phyloP scores from a whole-genome alignment of 1,140 invertebrate species.

The Mesaphorura yosii region DNA sequence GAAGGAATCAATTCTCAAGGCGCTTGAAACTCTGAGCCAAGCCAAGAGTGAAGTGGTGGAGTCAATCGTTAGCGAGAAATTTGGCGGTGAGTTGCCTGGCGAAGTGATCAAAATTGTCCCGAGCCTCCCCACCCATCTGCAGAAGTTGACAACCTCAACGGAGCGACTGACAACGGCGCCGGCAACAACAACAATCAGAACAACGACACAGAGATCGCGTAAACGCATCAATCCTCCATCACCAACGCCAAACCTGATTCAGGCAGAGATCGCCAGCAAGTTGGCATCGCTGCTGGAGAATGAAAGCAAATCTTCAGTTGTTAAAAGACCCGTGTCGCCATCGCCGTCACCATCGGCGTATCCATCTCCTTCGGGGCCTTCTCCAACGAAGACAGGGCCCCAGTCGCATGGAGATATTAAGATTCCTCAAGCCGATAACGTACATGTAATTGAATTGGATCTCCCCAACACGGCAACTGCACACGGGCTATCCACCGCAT shows the following conservation, averaged over 20 bases:
- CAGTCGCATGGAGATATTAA: too few relatives aligned
- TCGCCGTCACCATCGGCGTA: too few relatives aligned
- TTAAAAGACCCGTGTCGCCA: too few relatives aligned
- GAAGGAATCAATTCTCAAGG: slow-evolving; percentile 22
- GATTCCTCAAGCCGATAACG: too few relatives aligned
- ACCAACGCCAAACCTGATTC: neutral
- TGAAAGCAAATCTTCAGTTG: too few relatives aligned
- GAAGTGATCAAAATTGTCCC: slow-evolving; percentile 6
- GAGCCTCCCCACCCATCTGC: neutral
- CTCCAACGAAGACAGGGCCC: too few relatives aligned
- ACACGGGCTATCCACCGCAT: too few relatives aligned
- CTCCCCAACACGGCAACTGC: too few relatives aligned
- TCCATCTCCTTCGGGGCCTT: too few relatives aligned
- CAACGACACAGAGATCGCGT: slow-evolving; percentile 1
- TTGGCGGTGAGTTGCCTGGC: slow-evolving; percentile 14
- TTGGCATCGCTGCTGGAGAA: too few relatives aligned
- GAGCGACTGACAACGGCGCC: slow-evolving; percentile 5
- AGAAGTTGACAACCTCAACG: neutral
- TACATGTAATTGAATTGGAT: too few relatives aligned
- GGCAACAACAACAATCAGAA: slow-evolving; percentile 24
- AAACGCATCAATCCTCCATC: too few relatives aligned
- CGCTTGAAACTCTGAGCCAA: slow-evolving; percentile 24
- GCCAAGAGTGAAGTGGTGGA: slow-evolving; percentile 24
- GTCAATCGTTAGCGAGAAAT: slow-evolving; percentile 22
- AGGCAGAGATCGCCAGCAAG: slow-evolving; percentile 2